Conservation (phyloP, 2,113 vertebrate genomes). For the Heloderma charlesbogerti region DNA sequence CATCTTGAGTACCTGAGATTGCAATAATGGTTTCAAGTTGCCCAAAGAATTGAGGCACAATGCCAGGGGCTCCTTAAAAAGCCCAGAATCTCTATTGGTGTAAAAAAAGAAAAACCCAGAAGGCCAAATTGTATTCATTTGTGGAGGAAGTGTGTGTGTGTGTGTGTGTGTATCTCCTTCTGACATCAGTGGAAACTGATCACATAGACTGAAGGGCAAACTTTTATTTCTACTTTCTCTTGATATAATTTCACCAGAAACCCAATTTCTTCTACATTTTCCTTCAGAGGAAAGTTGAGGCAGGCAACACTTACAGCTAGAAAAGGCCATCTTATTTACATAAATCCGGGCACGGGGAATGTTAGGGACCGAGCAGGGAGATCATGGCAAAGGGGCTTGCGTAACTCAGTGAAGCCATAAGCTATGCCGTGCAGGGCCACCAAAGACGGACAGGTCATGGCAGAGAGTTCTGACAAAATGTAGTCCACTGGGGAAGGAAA, state of each 20-base stretch:
- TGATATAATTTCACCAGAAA: neutral
- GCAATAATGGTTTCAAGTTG: neutral
- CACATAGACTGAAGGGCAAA: neutral
- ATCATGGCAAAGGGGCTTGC: no score
- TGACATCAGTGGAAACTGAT: neutral
- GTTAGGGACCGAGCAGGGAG: neutral
- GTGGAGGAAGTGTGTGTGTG: neutral
- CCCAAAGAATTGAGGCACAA: neutral
- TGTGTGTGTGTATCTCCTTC: neutral
- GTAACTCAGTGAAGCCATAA: no score
- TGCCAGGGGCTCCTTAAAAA: neutral
- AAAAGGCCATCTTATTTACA: neutral
- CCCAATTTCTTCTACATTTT: neutral
- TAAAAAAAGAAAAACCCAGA: neutral
- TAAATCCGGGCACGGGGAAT: neutral
- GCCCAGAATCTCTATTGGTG: neutral
- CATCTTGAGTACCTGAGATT: neutral
- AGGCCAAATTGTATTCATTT: neutral
- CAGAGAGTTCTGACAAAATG: no score
- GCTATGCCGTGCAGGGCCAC: no score
- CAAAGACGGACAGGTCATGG: no score
- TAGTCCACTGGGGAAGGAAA: no score
- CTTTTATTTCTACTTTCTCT: neutral
- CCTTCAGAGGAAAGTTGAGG: neutral
- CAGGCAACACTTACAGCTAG: neutral